Evolutionary conservation across 1,140 invertebrate genomes (phyloP), one percentile per base, ranked within the genome.

Genomic region (Drosophila pruinosa): DNA sequence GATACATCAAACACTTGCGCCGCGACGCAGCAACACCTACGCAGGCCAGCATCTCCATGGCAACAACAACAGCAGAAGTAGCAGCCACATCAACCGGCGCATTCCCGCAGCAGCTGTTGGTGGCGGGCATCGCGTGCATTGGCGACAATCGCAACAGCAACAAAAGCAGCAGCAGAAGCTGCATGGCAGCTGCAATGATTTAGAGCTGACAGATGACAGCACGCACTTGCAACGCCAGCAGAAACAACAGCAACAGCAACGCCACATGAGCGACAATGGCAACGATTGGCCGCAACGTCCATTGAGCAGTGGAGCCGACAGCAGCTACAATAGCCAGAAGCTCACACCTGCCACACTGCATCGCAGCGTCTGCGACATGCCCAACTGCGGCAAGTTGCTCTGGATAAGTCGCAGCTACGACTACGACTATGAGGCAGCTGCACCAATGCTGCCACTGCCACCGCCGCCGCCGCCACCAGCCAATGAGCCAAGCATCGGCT

Each of bases 351-450:
- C 36, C 22, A 21, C 43, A 50, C 72, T 58, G 34, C 79, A 69
- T 47, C 72, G 45, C 24, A 78, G 82, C 47, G 59, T 62, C 26
- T 91, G 90, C 61, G 80, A 90, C 34, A 79, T 91, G 53, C 71
- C 78, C 38, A 91, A 91, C 56, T 91, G 90, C 24, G 90, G 90
- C 36, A 91, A 91, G 78, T 53, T 91, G 47, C 69, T 91, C 2
- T 91, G 90, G 90, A 19, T 91, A 31, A 75, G 75, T 39, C 76
- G 79, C 1, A 53, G 50, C 22, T 54, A 34, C 8, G 73, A 75
- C 22, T 54, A 34, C 8, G 73, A 75, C 6, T 72, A 75, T 38
- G 58, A 31, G 21, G 45, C 59, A 28, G 45, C 57, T 1, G 62
- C 74, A 10, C 72, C 71, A 2, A 41, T 72, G 34, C 52, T 72